These are phyloP conservation scores for Callimorpha dominula DNA, from an alignment of 2,888 invertebrate species.

Conservation along the genomic window DNA sequence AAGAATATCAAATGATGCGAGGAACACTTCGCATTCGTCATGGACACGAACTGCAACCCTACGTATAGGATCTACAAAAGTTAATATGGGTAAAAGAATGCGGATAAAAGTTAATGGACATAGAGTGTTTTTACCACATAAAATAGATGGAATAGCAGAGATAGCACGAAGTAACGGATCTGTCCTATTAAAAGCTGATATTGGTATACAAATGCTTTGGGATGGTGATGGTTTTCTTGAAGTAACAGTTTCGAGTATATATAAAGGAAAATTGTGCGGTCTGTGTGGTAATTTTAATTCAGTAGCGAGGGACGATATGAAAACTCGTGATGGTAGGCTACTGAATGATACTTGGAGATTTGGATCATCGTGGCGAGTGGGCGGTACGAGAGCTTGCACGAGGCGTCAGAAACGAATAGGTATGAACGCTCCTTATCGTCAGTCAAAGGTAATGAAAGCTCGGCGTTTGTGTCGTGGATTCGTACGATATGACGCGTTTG, in stretches of 20 bases:
- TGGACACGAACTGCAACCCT: conserved; percentile 96
- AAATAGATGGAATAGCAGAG: conserved; percentile 84
- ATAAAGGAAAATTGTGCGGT: conserved; percentile 93
- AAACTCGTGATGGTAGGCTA: conserved; percentile 89
- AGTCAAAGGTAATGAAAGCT: conserved; percentile 78
- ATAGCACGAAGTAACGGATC: conserved; percentile 90
- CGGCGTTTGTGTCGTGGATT: conserved; percentile 85
- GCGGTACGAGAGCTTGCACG: conserved; percentile 91
- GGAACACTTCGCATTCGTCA: conserved; percentile 93
- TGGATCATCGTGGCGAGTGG: conserved; percentile 96
- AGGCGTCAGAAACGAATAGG: conserved; percentile 84
- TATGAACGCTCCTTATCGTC: conserved; percentile 79
- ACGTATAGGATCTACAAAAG: conserved; percentile 90
- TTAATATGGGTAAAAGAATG: conserved; percentile 95
- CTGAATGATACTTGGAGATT: conserved; percentile 91
- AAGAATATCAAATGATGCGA: conserved; percentile 95
- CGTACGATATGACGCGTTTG: conserved; percentile 87
- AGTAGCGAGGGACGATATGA: conserved; percentile 94
- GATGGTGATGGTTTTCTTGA: conserved; percentile 97
- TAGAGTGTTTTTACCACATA: conserved; percentile 90
- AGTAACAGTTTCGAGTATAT: conserved; percentile 91
- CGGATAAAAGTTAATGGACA: conserved; percentile 95
- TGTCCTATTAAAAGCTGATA: conserved; percentile 88
- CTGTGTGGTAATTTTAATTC: conserved; percentile 98
- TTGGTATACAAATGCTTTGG: conserved; percentile 96